A percentile compares a stretch with the other conserved stretches of the same genome.
Conservation (phyloP, 2,797 vertebrate species). For the Alfaro cultratus region DNA sequence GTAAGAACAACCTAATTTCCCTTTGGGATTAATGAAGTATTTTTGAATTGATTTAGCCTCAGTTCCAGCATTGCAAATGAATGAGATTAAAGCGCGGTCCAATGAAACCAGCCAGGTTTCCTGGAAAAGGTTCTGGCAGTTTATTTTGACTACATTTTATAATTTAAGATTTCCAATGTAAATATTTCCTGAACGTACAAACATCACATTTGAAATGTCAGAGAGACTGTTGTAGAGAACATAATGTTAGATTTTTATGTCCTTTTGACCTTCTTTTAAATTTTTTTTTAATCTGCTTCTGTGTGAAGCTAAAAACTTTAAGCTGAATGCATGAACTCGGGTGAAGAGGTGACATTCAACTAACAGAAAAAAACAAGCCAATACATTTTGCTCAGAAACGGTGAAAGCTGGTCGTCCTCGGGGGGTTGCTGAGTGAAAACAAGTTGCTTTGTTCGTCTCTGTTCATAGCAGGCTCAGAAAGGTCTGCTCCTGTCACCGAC, state of each 20-base stretch:
- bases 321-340: not conserved
- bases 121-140: not conserved
- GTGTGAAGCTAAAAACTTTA: not conserved
- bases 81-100: not conserved
- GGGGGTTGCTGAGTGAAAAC: not conserved
- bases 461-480: not conserved
- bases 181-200: not conserved
- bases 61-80: not conserved
- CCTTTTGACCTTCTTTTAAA: not conserved
- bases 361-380: not conserved
- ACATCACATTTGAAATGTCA: not conserved
- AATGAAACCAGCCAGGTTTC: not conserved
- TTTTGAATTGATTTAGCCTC: not conserved
- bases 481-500: not conserved
- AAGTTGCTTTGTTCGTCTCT: not conserved
- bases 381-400: not conserved
- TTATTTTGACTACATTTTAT: not conserved
- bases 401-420: not conserved
- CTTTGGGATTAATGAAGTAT: not conserved
- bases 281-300: not conserved
- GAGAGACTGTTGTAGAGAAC: not conserved
- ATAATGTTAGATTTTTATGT: not conserved
- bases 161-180: not conserved
- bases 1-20: not conserved
- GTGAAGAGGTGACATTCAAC: not conserved